Conservation (phyloP, 1,140 invertebrate genomes). For the Drosophila littoralis region DNA sequence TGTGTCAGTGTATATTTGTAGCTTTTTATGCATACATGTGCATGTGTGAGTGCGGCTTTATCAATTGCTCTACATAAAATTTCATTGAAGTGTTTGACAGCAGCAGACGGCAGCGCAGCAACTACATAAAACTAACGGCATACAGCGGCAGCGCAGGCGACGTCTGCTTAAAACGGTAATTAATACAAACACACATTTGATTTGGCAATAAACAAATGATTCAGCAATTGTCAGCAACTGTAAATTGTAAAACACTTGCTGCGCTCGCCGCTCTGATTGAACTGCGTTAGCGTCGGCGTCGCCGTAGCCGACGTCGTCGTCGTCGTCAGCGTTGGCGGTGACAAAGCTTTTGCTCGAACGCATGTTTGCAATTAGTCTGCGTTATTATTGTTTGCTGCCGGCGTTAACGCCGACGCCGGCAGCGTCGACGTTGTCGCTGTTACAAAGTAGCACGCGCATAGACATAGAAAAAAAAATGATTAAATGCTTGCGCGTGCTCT, state of each 20-base stretch:
- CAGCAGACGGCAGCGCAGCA: slow-evolving; percentile 22
- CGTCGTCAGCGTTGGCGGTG: slow-evolving; percentile 13
- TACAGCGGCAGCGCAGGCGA: slow-evolving; percentile 4
- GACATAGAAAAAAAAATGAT: slow-evolving; percentile 13
- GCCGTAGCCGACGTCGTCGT: not conserved
- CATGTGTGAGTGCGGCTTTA: slow-evolving; percentile 60
- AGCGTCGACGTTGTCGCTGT: slow-evolving; percentile 29
- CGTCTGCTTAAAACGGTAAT: slow-evolving; percentile 78
- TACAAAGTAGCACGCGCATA: slow-evolving; percentile 67
- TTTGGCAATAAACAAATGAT: slow-evolving; percentile 80
- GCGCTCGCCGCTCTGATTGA: slow-evolving; percentile 36
- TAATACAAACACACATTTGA: slow-evolving; percentile 77
- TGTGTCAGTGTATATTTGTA: slow-evolving; percentile 9
- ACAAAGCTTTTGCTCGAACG: slow-evolving; percentile 55
- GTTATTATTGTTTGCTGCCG: slow-evolving; percentile 52
- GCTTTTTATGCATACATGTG: slow-evolving; percentile 8
- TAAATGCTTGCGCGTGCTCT: slow-evolving; percentile 10
- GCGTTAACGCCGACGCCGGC: not conserved
- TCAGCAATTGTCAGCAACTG: slow-evolving; percentile 73
- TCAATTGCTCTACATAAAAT: slow-evolving; percentile 80
- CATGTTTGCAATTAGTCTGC: slow-evolving; percentile 78
- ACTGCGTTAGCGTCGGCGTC: slow-evolving; percentile 22
- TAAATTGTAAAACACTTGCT: slow-evolving; percentile 71
- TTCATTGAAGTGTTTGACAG: slow-evolving; percentile 78
- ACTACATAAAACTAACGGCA: slow-evolving; percentile 35